Base-by-base conservation (phyloP, 2,113 vertebrate genomes). In the Speoplatyrhinus poulsoni region DNA sequence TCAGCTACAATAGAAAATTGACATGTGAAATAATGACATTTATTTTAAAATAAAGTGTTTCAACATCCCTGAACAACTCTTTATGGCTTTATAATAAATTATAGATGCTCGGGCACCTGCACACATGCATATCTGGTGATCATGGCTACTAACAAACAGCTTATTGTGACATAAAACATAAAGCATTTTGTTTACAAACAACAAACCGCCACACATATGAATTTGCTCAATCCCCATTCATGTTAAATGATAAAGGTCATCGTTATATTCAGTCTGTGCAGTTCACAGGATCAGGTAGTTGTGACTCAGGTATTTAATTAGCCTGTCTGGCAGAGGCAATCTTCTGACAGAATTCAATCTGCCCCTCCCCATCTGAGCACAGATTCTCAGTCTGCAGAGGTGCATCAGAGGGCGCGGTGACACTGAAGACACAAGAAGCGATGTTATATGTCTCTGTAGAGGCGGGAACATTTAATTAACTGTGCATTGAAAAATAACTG, bases 351-450 rank as follows among this genome's bases (percentile, higher is more conserved):
- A 92, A 36, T 89, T 90, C 67, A 96, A 84, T 54, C 95, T 94
- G 10, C 87, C 83, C 36, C 84, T 92, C 60, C 95, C 95, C 36
- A 97, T 81, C 67, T 94, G 85, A 66, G 86, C 92, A 62, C 95
- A 91, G 41, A 99, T 92, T 74, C 75, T 93, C 64, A 96, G 70
- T 63, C 96, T 93, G 79, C 96, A 97, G 12, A 99, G 95, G 75
- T 99, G 97, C 73, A 87, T 87, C 72, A 99, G 94, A 33, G 93
- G 88, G 65, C 97, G 93, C 3, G 97, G 96, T 6, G 91, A 95
- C 75, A 91, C 98, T 99, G 87, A 67, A 71, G 84, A 78, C 70
- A 85, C 49, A 65, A 15, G 74, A 50, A 83, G 9, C 62, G 0
- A 16, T 41, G 50, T 60, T 10, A 41, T 1, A 54, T 53, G 11